These are phyloP conservation scores for Tetranychus truncatus DNA, from an alignment of 2,888 invertebrate species.

Conservation along the genomic window DNA sequence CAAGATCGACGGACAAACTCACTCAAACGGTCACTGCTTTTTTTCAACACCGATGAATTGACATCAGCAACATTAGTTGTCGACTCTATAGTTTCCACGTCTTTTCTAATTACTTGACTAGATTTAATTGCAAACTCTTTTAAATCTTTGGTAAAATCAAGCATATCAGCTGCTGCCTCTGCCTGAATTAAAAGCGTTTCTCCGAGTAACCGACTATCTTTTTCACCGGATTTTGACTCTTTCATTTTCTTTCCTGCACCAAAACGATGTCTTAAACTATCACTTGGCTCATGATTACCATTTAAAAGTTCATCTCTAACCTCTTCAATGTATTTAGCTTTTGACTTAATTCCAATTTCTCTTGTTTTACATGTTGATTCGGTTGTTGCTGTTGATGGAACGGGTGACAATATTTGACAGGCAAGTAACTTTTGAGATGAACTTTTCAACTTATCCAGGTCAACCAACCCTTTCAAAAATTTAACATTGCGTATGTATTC, in stretches of 20 bases:
- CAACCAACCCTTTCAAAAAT: constrained; percentile 8
- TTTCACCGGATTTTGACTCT: neutral
- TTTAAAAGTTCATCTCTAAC: constrained; percentile 11
- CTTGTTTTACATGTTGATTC: constrained; percentile 1
- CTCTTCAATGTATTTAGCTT: constrained; percentile 1
- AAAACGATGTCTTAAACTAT: neutral
- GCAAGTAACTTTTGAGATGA: constrained; percentile 9
- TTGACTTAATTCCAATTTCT: constrained; percentile 2
- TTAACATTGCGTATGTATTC: constrained; percentile 4
- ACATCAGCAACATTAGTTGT: constrained; percentile 1
- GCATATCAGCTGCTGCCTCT: constrained; percentile 6
- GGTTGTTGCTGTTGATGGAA: neutral
- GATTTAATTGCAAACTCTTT: constrained; percentile 13
- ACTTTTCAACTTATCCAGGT: neutral
- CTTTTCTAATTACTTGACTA: constrained; percentile 12
- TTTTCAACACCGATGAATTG: neutral
- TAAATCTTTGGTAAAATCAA: constrained; percentile 11
- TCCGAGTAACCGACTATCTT: neutral
- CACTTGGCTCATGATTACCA: neutral
- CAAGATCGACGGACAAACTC: constrained; percentile 13
- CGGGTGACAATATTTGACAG: constrained; percentile 11
- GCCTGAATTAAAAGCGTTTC: neutral
- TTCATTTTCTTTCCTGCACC: neutral
- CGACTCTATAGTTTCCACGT: neutral
- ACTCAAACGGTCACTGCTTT: constrained; percentile 2